Evolutionary conservation across 2,797 vertebrate species (phyloP), one percentile per base, ranked within the genome.

Genomic region (Rachycentron canadum): DNA sequence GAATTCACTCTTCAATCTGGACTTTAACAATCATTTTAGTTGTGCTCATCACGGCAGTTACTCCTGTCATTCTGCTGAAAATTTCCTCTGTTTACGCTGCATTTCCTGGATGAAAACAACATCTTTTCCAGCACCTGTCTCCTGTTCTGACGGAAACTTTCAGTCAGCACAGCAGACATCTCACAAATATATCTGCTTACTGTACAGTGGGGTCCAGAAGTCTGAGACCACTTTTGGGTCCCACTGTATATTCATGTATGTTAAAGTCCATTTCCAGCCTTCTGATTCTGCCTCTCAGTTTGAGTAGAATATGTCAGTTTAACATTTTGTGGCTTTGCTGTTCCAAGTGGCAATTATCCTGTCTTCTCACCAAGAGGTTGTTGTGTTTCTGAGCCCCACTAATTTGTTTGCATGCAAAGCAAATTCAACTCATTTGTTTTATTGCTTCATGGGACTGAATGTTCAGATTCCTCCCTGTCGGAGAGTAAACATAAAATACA

Each of bases 1-100:
- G 61, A 77, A 68, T 76, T 68, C 69, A 52, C 41, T 65, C 67
- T 61, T 79, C 72, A 73, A 38, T 79, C 77, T 78, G 49, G 60
- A 75, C 69, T 65, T 52, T 1, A 87, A 83, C 64, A 47, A 61
- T 76, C 40, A 26, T 57, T 76, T 64, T 4, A 70, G 43, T 58
- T 81, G 40, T 50, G 36, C 69, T 83, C 79, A 64, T 85, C 71
- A 83, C 69, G 84, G 67, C 19, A 7, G 8, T 60, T 32, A 28
- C 62, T 45, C 69, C 69, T 71, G 81, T 79, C 86, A 70, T 50
- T 81, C 67, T 30, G 30, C 49, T 56, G 55, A 69, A 63, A 49
- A 30, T 55, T 26, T 67, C 7, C 32, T 32, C 40, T 23, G 34
- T 69, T 19, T 66, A 63, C 1, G 34, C 63, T 34, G 68, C 77